Conservation (phyloP, 2,113 vertebrate species). For the Henicopernis longicauda region DNA sequence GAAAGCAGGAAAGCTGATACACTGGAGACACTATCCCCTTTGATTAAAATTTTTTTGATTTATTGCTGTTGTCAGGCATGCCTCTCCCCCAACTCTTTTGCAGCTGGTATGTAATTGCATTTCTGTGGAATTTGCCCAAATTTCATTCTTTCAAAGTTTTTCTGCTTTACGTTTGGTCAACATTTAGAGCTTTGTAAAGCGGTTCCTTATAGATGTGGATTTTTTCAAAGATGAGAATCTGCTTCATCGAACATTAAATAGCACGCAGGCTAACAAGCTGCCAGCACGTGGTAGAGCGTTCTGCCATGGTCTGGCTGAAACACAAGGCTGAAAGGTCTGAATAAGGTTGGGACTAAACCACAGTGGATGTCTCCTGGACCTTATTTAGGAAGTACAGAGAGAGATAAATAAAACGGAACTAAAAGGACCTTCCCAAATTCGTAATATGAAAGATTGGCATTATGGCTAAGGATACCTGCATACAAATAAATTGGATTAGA, state of each 20-base stretch:
- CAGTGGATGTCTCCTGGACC: neutral
- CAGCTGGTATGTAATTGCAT: neutral
- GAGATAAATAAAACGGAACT: neutral
- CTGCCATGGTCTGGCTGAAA: neutral
- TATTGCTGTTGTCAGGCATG: neutral
- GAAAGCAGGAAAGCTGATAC: neutral
- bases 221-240: neutral
- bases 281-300: rapidly evolving
- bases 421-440: neutral
- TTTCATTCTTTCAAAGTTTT: neutral
- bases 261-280: rapidly evolving
- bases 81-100: neutral
- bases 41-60: no score
- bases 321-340: neutral
- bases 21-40: neutral
- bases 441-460: rapidly evolving
- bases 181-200: neutral
- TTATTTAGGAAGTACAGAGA: neutral
- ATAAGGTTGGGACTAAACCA: neutral
- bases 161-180: neutral
- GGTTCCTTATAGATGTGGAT: neutral
- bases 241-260: no score
- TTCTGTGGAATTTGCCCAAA: neutral
- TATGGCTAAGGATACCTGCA: neutral
- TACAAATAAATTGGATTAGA: neutral